Base-by-base conservation (phyloP, 2,797 vertebrate species). In the Falco cherrug region DNA sequence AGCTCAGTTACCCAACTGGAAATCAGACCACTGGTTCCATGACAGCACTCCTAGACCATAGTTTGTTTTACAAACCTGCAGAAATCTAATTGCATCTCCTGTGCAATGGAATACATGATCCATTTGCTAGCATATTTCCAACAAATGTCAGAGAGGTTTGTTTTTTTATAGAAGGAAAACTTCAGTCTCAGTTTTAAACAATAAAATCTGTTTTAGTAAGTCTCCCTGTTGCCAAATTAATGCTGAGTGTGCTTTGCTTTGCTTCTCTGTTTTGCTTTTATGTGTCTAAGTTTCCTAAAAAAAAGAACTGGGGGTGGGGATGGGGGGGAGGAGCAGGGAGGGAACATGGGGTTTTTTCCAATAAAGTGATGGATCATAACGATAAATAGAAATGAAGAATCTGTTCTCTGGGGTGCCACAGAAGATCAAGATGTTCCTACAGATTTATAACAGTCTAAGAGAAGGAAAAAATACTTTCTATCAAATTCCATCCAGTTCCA, bases 81-180 rank as follows among this genome's bases (percentile, higher is more conserved):
- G 84, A 71, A 86, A 88, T 60, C 89, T 78, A 94, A 95, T 94
- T 96, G 95, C 93, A 92, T 86, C 84, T 91, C 95, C 95, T 50
- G 84, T 6, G 90, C 96, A 87, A 87, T 96, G 97, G 97, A 97
- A 97, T 65, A 89, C 70, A 31, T 90, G 93, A 97, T 70, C 96
- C 93, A 43, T 81, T 92, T 33, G 15, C 90, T 89, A 76, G 88
- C 93, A 95, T n/a, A 77, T 63, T 93, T 95, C 96, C 95, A 96
- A 53, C 91, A 95, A 93, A 97, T 92, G 93, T 92, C 96, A 97
- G 79, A 68, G 16, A 82, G 87, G 74, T 94, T 93, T 87, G 93
- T 16, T 71, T 77, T 96, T 96, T 94, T 61, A 94, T 78, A 87
- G 84, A 67, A 57, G 92, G 93, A 85, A 96, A 97, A 96, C 84